Evolutionary conservation across 1,140 invertebrate species (phyloP).

Genomic region (Parapsyche elsis): DNA sequence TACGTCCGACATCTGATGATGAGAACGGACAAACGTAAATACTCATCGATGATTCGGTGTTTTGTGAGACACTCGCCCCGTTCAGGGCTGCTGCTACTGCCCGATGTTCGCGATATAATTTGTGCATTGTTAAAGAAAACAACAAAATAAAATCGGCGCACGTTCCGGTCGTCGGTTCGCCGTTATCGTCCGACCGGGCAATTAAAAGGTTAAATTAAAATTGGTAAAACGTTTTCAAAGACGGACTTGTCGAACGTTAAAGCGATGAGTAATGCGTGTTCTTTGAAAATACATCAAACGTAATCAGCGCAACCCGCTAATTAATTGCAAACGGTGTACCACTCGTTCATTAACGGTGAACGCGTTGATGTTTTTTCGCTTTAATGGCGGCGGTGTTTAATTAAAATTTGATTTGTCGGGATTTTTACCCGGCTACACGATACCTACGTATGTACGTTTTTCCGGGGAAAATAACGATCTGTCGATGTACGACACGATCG

Average conservation of each 20-base stretch:
- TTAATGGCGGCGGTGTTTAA: background rate
- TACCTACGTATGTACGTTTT: no score
- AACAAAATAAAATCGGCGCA: no score
- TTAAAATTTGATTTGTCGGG: no score
- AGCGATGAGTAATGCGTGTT: background rate
- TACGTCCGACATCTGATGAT: conserved; percentile 37
- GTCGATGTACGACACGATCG: no score
- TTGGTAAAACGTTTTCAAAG: background rate
- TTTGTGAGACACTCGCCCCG: background rate
- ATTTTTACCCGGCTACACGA: no score
- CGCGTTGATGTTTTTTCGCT: background rate
- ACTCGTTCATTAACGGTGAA: background rate
- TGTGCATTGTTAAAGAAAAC: no score
- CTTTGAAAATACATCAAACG: background rate
- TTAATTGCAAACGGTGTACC: background rate
- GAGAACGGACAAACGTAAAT: conserved; percentile 55
- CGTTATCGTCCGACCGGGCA: no score
- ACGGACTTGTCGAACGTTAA: conserved; percentile 9
- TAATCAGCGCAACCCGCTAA: background rate
- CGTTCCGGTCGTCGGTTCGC: no score
- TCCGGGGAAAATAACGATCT: no score
- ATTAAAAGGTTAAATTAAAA: no score
- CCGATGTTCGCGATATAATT: no score
- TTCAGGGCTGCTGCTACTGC: conserved; percentile 7
- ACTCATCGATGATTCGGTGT: conserved; percentile 53